Evolutionary conservation across 1,140 invertebrate genomes (phyloP).

Genomic region (Adoxophyes honmai): DNA sequence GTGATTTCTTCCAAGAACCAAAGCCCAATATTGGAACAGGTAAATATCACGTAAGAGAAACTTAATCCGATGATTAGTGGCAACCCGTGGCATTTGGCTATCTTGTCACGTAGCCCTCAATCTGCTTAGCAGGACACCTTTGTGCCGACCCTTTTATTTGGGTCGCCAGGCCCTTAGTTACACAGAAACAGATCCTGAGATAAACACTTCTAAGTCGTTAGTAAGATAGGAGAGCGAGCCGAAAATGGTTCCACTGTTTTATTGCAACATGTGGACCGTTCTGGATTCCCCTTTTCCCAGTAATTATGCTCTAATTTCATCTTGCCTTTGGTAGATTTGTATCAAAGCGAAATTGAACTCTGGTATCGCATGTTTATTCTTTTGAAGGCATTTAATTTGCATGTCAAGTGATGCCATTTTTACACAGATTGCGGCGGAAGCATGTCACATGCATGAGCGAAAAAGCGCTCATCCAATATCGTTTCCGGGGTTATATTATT

Average conservation of each 20-base stretch:
- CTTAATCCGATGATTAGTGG: conserved; percentile 46
- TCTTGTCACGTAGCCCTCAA: conserved; percentile 55
- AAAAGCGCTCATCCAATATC: too few relatives aligned
- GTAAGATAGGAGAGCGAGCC: conserved; percentile 22
- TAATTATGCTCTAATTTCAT: conserved; percentile 19
- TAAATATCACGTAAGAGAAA: conserved; percentile 29
- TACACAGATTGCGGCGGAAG: too few relatives aligned
- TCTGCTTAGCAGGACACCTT: conserved; percentile 63
- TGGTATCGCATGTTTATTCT: too few relatives aligned
- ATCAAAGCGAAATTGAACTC: neutral
- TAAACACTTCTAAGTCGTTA: conserved; percentile 35
- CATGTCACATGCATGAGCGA: too few relatives aligned
- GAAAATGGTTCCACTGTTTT: conserved; percentile 22
- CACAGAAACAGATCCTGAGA: conserved; percentile 48
- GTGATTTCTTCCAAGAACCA: neutral
- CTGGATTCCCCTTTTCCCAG: too few relatives aligned
- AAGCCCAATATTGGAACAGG: neutral
- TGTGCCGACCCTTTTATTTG: conserved; percentile 49
- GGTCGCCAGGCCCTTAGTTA: conserved; percentile 46
- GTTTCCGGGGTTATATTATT: too few relatives aligned
- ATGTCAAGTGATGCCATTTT: too few relatives aligned
- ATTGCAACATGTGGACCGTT: too few relatives aligned
- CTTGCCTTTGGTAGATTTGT: too few relatives aligned
- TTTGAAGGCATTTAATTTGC: too few relatives aligned
- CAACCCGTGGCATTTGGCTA: conserved; percentile 32